A percentile compares a stretch with the other conserved stretches of the same genome.
phyloP scores from a whole-genome alignment of 2,888 invertebrate species.

The Hartigia nigra region DNA sequence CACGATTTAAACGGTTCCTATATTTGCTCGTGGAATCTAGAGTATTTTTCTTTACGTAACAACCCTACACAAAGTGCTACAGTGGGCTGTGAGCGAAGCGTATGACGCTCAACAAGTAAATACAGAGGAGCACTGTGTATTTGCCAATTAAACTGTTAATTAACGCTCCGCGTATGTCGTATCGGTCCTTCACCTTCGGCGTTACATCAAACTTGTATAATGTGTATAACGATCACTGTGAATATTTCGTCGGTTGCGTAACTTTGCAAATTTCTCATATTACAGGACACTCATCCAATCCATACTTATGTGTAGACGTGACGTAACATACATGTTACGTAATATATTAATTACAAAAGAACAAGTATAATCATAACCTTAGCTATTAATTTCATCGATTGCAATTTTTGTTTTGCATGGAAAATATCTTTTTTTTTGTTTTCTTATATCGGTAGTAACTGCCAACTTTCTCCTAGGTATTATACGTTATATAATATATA shows the following conservation, averaged over 20 bases:
- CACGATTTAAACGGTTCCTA: neutral
- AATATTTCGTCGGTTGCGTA: neutral
- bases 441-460: neutral
- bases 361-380: neutral
- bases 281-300: neutral
- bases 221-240: neutral
- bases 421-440: neutral
- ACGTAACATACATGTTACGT: neutral
- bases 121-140: neutral
- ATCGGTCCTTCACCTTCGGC: neutral
- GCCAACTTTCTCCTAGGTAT: neutral
- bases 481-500: neutral
- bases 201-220: neutral
- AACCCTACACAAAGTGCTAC: neutral
- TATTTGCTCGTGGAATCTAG: neutral
- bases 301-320: neutral
- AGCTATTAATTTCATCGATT: neutral
- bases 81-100: neutral
- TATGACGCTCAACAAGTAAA: neutral
- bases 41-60: neutral
- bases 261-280: neutral
- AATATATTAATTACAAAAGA: neutral
- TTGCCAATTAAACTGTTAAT: neutral
- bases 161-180: neutral
- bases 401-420: neutral